Evolutionary conservation across 1,140 invertebrate species (phyloP).

Genomic region (Luehdorfia chinensis): DNA sequence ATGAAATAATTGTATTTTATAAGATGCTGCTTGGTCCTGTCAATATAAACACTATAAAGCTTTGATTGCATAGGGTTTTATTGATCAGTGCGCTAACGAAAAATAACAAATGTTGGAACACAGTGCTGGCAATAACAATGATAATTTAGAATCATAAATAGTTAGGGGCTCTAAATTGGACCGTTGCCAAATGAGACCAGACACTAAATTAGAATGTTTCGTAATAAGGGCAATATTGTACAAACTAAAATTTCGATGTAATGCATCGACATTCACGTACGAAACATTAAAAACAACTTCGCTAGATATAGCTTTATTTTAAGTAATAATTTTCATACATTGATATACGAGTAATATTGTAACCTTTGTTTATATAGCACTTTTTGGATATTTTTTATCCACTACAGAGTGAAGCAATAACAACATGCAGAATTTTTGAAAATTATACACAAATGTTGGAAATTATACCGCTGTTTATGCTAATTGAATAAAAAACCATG

Average conservation of each 20-base stretch:
- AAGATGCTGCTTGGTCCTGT: no score
- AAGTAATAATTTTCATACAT: neutral
- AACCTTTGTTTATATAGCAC: no score
- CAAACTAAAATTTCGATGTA: constrained; percentile 8
- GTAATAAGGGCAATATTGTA: constrained; percentile 16
- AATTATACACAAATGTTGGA: no score
- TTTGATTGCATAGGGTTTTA: no score
- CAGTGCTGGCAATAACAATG: constrained; percentile 11
- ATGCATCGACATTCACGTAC: constrained; percentile 2
- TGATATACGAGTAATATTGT: neutral
- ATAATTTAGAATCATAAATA: constrained; percentile 18
- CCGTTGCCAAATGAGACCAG: constrained; percentile 15
- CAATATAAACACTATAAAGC: no score
- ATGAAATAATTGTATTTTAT: no score
- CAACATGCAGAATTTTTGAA: no score
- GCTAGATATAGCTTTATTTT: neutral
- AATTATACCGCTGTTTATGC: no score
- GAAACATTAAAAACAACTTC: neutral
- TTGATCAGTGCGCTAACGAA: no score
- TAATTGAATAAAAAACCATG: no score
- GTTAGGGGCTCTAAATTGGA: constrained; percentile 16
- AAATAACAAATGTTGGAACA: constrained; percentile 11
- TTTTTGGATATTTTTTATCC: no score
- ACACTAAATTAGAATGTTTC: constrained; percentile 17
- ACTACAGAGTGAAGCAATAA: no score